phyloP scores from a whole-genome alignment of 2,888 invertebrate genomes.

The Patella ulyssiponensis region DNA sequence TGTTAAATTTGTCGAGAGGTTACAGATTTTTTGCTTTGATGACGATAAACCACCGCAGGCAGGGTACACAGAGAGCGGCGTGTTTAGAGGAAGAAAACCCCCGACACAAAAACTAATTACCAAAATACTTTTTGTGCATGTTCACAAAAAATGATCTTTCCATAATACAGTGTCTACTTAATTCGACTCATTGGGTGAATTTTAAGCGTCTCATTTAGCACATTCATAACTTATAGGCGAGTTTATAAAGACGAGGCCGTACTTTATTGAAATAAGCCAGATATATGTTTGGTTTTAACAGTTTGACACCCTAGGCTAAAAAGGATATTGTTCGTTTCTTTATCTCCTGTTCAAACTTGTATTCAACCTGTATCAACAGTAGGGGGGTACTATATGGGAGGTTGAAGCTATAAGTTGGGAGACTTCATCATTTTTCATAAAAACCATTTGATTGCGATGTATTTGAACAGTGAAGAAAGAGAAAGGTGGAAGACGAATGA shows the following conservation, averaged over 20 bases:
- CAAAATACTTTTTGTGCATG: slow-evolving; percentile 12
- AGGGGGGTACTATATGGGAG: slow-evolving; percentile 6
- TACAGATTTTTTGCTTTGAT: slow-evolving; percentile 3
- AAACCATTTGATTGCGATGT: background rate
- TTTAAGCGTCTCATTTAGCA: slow-evolving; percentile 5
- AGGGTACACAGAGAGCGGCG: slow-evolving; percentile 5
- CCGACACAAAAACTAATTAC: slow-evolving; percentile 8
- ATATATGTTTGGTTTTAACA: background rate
- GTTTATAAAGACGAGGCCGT: background rate
- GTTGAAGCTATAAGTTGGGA: background rate
- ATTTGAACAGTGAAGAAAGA: background rate
- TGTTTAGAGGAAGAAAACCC: slow-evolving; percentile 8
- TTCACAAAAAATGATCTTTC: slow-evolving; percentile 7
- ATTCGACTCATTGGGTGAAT: background rate
- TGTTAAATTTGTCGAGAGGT: slow-evolving; percentile 4
- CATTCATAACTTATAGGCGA: background rate
- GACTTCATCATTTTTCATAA: background rate
- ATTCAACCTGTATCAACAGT: background rate
- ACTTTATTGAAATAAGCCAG: slow-evolving; percentile 1
- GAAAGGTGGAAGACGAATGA: background rate
- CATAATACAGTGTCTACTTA: background rate
- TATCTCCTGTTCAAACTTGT: background rate
- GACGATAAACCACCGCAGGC: background rate
- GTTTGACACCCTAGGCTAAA: background rate
- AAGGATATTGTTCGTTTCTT: slow-evolving; percentile 1